phyloP scores from a whole-genome alignment of 2,888 invertebrate species.

The Fabriciana adippe region DNA sequence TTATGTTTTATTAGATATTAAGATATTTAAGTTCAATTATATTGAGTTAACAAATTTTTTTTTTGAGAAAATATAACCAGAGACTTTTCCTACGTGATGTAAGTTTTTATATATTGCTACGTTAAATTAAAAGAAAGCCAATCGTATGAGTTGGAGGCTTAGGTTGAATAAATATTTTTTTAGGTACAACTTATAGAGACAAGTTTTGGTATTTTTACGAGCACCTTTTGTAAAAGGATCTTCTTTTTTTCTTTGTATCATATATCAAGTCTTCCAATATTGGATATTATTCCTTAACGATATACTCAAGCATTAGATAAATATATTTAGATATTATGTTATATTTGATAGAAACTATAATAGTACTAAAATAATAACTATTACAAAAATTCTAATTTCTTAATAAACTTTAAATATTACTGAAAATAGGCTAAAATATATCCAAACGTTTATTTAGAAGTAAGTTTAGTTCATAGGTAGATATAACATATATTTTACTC shows the following conservation, averaged over 20 bases:
- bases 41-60: background rate
- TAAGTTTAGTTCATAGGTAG: too few relatives aligned
- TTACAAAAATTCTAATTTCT: too few relatives aligned
- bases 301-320: background rate
- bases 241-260: conserved; percentile 4
- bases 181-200: conserved; percentile 11
- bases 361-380: too few relatives aligned
- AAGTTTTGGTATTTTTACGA: conserved; percentile 4
- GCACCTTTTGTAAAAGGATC: conserved; percentile 14
- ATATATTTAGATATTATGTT: background rate
- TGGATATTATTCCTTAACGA: background rate
- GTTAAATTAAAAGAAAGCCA: background rate
- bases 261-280: background rate
- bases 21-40: background rate
- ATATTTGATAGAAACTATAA: too few relatives aligned
- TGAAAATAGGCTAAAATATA: too few relatives aligned
- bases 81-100: too few relatives aligned
- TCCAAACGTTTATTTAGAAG: too few relatives aligned
- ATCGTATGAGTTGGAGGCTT: conserved; percentile 5
- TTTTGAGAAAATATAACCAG: too few relatives aligned
- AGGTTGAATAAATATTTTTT: conserved; percentile 14
- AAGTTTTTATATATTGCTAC: too few relatives aligned
- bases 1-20: background rate
- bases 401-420: too few relatives aligned
- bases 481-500: too few relatives aligned